Percentiles rank a stretch among this genome's conserved stretches.
These are phyloP conservation scores for Sceliomorpha sp. DNA, from an alignment of 2,888 invertebrate genomes.

Conservation along the genomic window DNA sequence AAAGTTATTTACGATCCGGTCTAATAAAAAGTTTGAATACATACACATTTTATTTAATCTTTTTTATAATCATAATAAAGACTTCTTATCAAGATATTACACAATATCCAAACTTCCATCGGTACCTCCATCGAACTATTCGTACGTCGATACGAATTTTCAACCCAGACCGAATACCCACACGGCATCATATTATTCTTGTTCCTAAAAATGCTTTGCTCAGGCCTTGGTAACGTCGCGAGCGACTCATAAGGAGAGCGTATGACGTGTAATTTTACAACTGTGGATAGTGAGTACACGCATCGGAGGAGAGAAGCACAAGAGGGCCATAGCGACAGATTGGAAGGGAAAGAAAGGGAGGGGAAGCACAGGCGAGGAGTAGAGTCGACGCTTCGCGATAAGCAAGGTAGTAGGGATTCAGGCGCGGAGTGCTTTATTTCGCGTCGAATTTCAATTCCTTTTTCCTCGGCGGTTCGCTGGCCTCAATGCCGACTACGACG, in stretches of 20 bases:
- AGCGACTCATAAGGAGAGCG: too few relatives aligned
- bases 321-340: conserved; percentile 48
- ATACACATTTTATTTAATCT: too few relatives aligned
- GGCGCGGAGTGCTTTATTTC: conserved; percentile 55
- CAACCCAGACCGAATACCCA: too few relatives aligned
- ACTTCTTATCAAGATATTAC: too few relatives aligned
- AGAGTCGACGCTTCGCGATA: conserved; percentile 55
- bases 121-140: too few relatives aligned
- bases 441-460: conserved; percentile 50
- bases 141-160: too few relatives aligned
- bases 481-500: conserved; percentile 4
- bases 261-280: conserved; percentile 16
- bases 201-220: too few relatives aligned
- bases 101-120: too few relatives aligned
- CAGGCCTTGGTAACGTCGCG: too few relatives aligned
- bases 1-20: conserved; percentile 55
- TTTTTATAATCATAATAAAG: too few relatives aligned
- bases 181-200: too few relatives aligned
- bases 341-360: conserved; percentile 54
- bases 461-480: conserved; percentile 23
- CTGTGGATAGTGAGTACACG: conserved; percentile 48
- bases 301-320: conserved; percentile 47
- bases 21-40: too few relatives aligned
- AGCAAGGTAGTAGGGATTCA: conserved; percentile 56
- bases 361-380: conserved; percentile 47